These are phyloP conservation scores for Schizotus pectinicornis DNA, from an alignment of 2,888 invertebrate species.

Conservation along the genomic window DNA sequence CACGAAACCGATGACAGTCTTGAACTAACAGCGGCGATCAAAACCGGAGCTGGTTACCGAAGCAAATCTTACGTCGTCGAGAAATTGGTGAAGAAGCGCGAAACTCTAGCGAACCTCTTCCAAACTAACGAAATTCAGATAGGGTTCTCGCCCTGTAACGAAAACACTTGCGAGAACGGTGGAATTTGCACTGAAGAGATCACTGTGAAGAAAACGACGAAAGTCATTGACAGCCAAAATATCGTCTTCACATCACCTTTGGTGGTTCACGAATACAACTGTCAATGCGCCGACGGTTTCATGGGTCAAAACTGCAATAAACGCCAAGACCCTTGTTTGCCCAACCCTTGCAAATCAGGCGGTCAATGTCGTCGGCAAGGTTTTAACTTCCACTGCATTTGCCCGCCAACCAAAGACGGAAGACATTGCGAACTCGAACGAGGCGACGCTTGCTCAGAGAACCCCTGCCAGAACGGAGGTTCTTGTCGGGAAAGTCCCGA, in stretches of 20 bases:
- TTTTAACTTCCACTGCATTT: slow-evolving; percentile 83
- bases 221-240: slow-evolving; percentile 80
- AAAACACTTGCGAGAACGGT: slow-evolving; percentile 77
- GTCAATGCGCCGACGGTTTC: slow-evolving; percentile 84
- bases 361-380: slow-evolving; percentile 85
- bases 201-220: slow-evolving; percentile 71
- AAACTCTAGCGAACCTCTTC: slow-evolving; percentile 68
- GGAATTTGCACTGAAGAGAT: slow-evolving; percentile 78
- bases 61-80: slow-evolving; percentile 70
- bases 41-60: slow-evolving; percentile 66
- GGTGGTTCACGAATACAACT: slow-evolving; percentile 77
- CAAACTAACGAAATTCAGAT: slow-evolving; percentile 67
- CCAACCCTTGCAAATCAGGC: slow-evolving; percentile 85
- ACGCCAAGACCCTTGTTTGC: slow-evolving; percentile 88
- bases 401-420: slow-evolving; percentile 80
- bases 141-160: slow-evolving; percentile 80
- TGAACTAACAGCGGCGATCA: slow-evolving; percentile 75
- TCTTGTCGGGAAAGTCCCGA: slow-evolving; percentile 89
- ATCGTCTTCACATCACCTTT: slow-evolving; percentile 84
- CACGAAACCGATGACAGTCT: slow-evolving; percentile 70
- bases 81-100: slow-evolving; percentile 69
- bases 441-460: slow-evolving; percentile 83
- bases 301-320: slow-evolving; percentile 83
- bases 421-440: slow-evolving; percentile 83
- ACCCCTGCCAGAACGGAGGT: slow-evolving; percentile 90